Percentiles rank a stretch among this genome's conserved stretches.
Evolutionary conservation across 2,797 vertebrate species (phyloP).

Genomic region (Leontocebus nigricollis): DNA sequence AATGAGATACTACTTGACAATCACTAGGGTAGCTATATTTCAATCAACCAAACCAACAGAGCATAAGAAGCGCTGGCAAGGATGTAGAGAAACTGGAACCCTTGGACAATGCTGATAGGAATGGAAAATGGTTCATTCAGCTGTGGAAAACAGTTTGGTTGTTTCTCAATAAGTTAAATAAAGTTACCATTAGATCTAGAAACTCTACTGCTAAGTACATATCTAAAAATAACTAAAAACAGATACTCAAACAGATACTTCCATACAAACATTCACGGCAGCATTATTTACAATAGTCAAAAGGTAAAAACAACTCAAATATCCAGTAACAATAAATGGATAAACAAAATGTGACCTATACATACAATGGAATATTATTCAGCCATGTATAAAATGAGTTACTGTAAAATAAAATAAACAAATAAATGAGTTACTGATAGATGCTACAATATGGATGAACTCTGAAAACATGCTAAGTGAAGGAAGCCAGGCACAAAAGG

Average conservation of each 20-base stretch:
- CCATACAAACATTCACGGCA: background rate
- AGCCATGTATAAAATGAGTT: background rate
- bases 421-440: background rate
- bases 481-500: background rate
- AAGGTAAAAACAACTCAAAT: background rate
- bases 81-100: background rate
- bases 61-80: background rate
- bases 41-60: background rate
- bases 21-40: background rate
- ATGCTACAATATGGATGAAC: background rate
- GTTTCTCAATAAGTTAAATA: background rate
- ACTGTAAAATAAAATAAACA: background rate
- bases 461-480: background rate
- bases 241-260: background rate
- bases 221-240: background rate
- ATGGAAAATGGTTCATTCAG: background rate
- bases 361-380: background rate
- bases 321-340: background rate
- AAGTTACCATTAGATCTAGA: background rate
- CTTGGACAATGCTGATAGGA: background rate
- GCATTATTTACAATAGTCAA: background rate
- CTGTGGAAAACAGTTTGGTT: background rate
- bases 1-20: background rate
- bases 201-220: background rate
- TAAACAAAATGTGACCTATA: background rate